Percentiles rank a stretch among this genome's conserved stretches.
phyloP scores from a whole-genome alignment of 2,888 invertebrate species.

The Drosophila maculinotata region DNA sequence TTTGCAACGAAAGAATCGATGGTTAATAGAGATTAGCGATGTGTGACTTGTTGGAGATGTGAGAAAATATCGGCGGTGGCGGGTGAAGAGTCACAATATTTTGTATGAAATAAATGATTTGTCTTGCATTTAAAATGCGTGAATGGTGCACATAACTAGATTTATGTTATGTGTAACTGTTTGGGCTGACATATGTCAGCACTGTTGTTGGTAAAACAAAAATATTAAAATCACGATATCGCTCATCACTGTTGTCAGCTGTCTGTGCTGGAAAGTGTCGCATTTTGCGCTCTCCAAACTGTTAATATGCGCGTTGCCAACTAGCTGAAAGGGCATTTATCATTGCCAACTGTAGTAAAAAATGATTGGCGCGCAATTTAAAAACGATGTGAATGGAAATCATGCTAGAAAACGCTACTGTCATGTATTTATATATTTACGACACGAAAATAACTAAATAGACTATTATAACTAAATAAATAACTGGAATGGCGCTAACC shows the following conservation, averaged over 20 bases:
- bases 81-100: conserved; percentile 11
- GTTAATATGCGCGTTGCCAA: conserved; percentile 34
- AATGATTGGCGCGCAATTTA: conserved; percentile 1
- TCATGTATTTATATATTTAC: conserved; percentile 17
- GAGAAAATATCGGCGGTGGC: conserved; percentile 23
- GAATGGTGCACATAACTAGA: not conserved
- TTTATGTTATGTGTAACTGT: too few relatives aligned
- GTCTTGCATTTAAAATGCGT: not conserved
- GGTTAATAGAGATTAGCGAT: conserved; percentile 46
- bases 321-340: not conserved
- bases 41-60: conserved; percentile 34
- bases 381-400: not conserved
- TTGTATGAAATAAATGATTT: not conserved
- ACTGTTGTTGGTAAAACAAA: not conserved
- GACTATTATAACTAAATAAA: not conserved
- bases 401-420: not conserved
- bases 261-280: conserved; percentile 13
- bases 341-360: conserved; percentile 14
- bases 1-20: conserved; percentile 32
- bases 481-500: not conserved
- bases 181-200: rapidly evolving
- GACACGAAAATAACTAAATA: conserved; percentile 27
- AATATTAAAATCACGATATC: conserved; percentile 1
- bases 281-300: not conserved
- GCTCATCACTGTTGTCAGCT: conserved; percentile 19